Evolutionary conservation across 2,113 vertebrate species (phyloP).

Genomic region (Trachemys scripta): DNA sequence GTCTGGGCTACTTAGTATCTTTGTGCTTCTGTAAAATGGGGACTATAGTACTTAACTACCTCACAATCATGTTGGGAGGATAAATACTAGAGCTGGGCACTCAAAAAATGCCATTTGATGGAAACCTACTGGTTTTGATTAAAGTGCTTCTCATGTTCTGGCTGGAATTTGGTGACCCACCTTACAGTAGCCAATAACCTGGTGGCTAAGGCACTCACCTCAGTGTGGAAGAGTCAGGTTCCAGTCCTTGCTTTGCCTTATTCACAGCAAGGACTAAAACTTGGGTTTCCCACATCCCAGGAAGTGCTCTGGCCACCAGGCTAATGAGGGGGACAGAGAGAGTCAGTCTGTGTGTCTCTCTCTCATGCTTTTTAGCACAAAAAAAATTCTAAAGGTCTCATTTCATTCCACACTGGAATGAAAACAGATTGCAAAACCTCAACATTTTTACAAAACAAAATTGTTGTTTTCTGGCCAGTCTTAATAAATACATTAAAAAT

Average conservation of each 20-base stretch:
- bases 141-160: background rate
- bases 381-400: background rate
- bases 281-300: background rate
- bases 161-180: background rate
- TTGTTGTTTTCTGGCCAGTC: background rate
- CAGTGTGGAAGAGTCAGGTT: background rate
- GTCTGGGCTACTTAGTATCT: background rate
- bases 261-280: background rate
- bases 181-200: background rate
- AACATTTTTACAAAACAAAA: background rate
- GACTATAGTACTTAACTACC: background rate
- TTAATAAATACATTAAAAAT: background rate
- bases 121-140: background rate
- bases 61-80: background rate
- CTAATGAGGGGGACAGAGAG: background rate
- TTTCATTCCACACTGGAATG: background rate
- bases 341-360: background rate
- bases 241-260: background rate
- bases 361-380: background rate
- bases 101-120: background rate
- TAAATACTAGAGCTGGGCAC: background rate
- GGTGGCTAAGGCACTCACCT: background rate
- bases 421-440: background rate
- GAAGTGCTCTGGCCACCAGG: background rate
- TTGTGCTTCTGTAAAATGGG: background rate